A percentile compares a stretch with the other conserved stretches of the same genome.
These are phyloP conservation scores for Meandrusa payeni DNA, from an alignment of 2,888 invertebrate species.

Conservation along the genomic window DNA sequence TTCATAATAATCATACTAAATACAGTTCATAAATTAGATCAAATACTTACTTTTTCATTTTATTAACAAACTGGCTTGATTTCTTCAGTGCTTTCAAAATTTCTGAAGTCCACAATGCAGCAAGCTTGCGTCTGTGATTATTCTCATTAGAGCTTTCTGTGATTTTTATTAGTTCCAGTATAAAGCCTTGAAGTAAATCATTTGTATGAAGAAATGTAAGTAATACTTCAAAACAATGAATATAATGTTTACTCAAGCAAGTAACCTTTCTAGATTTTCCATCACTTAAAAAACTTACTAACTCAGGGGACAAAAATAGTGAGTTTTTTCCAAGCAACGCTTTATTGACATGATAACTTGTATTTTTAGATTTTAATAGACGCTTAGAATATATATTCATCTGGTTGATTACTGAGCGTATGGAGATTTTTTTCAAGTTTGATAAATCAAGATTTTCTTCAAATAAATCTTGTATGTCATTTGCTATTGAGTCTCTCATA, in stretches of 20 bases:
- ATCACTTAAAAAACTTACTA: slow-evolving; percentile 46
- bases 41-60: slow-evolving; percentile 50
- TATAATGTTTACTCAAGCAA: slow-evolving; percentile 46
- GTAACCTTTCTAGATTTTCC: slow-evolving; percentile 39
- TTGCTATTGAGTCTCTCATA: slow-evolving; percentile 56
- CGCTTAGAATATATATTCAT: slow-evolving; percentile 48
- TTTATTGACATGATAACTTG: slow-evolving; percentile 41
- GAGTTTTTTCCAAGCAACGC: slow-evolving; percentile 56
- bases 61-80: slow-evolving; percentile 51
- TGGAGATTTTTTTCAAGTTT: slow-evolving; percentile 52
- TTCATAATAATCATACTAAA: too few species aligned
- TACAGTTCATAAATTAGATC: too few species aligned
- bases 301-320: slow-evolving; percentile 56
- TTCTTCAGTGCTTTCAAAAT: slow-evolving; percentile 66
- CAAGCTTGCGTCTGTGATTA: slow-evolving; percentile 51
- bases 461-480: slow-evolving; percentile 59
- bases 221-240: slow-evolving; percentile 77
- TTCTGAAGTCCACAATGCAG: slow-evolving; percentile 78
- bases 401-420: slow-evolving; percentile 46
- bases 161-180: slow-evolving; percentile 63
- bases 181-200: slow-evolving; percentile 69
- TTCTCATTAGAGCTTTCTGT: slow-evolving; percentile 49
- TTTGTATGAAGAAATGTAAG: slow-evolving; percentile 73
- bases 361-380: slow-evolving; percentile 44
- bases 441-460: slow-evolving; percentile 49